Base-by-base conservation (phyloP, 1,140 invertebrate species). In the Drosophila chauvacae region DNA sequence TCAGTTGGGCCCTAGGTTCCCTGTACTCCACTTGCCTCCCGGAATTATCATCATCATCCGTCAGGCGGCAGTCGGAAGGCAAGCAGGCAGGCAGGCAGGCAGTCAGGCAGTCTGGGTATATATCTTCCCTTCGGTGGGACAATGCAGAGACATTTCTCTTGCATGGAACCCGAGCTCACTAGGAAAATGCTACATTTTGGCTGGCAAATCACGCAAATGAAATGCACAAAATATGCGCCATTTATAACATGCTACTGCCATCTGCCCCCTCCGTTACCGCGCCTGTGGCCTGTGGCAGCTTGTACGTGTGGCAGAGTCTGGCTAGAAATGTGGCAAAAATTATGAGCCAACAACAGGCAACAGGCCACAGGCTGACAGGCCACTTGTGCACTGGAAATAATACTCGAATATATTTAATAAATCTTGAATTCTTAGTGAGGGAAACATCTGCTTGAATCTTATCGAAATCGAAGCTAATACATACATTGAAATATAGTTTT, bases 191-290 rank as follows among this genome's bases (percentile, higher is more conserved):
- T 78, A 78, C 85, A 88, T 84, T 81, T 90, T 84, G 80, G 80
- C 77, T 90, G 85, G 84, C 80, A 88, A 83, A 87, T 87, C 84
- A 87, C 83, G 84, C 84, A 87, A 88, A 88, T 88, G 84, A 88
- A 88, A 88, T 88, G 84, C 84, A 88, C 84, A 90, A 90, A 88
- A 90, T 88, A 83, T 88, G 85, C 73, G 73, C 81, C 84, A 88
- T 90, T 90, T 90, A 90, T 88, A 88, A 78, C 77, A 81, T 85
- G 77, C 74, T 68, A 30, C 55, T 39, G 47, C 39, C 69, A 37
- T 57, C 16, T 6, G 23, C 47, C 11, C 42, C n/a, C 7, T 6
- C 1, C 1, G 10, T 18, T 14, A n/a, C 47, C 28, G 30, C 28
- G 41, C 18, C 16, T 60, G 20, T n/a, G 53, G 53, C 53, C 53